Percentiles rank a stretch among this genome's conserved stretches.
Evolutionary conservation across 2,888 invertebrate species (phyloP).

Genomic region (Eupithecia inturbata): DNA sequence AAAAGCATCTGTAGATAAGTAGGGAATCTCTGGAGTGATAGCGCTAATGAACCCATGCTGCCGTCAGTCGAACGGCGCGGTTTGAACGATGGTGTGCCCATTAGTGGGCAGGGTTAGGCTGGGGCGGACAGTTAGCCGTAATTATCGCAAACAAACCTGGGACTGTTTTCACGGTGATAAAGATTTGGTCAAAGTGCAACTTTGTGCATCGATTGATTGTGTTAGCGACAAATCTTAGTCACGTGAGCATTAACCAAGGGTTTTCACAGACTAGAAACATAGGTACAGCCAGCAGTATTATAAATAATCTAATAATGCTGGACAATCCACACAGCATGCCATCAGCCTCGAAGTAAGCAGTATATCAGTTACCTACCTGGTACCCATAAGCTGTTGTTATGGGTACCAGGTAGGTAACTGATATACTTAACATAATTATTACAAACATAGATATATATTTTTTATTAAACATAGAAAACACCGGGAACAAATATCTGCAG

Average conservation of each 20-base stretch:
- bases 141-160: constrained; percentile 71
- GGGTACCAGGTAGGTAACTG: neutral
- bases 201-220: neutral
- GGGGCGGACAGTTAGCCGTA: constrained; percentile 72
- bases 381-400: neutral
- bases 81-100: constrained; percentile 70
- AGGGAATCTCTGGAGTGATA: constrained; percentile 73
- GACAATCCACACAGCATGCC: too few relatives aligned
- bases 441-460: neutral
- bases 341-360: too few relatives aligned
- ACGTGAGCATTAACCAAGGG: neutral
- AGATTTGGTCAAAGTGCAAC: neutral
- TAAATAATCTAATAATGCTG: neutral
- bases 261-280: neutral
- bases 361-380: too few relatives aligned
- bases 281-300: too few relatives aligned
- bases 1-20: constrained; percentile 78
- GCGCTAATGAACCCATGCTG: constrained; percentile 81
- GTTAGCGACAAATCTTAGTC: neutral
- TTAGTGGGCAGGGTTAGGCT: constrained; percentile 71
- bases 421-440: too few relatives aligned
- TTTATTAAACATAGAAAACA: neutral
- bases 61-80: constrained; percentile 70
- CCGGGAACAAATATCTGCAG: too few relatives aligned
- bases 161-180: neutral